Base-by-base conservation (phyloP, 2,888 invertebrate species). In the Barypeithes pellucidus region DNA sequence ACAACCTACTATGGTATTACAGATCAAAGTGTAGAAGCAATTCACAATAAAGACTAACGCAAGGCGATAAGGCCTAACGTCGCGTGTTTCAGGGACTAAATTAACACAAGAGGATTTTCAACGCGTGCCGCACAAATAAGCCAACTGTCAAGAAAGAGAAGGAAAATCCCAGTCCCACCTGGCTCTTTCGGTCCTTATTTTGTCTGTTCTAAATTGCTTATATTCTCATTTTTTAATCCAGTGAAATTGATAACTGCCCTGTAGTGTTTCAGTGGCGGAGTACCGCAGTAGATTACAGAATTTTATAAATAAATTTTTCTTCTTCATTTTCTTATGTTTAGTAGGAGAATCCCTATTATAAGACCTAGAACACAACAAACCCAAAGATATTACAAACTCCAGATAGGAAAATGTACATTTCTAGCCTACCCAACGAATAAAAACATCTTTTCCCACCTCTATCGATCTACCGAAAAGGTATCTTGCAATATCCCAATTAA, bases 111-210 rank as follows among this genome's bases (percentile, higher is more conserved):
- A 65, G 65, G 24, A 50, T 66, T 54, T 66, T 66, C 36, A 66
- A 54, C 65, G 59, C 69, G 69, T 69, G 69, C 69, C 69, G 43
- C 18, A 52, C 29, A 61, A 61, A 68, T n/a, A 68, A 60, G 52
- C 61, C 69, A 69, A 69, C 69, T 69, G 69, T 69, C 71, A 72
- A 72, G 65, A 66, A 66, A 77, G 77, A 76, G 78, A 68, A 63
- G 75, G 79, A 75, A 76, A 76, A 68, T 75, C 60, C 60, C 39
- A 22, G 8, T 33, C 20, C 47, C 69, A 69, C 69, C 69, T 69
- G 69, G 69, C 69, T 69, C 45, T 50, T 20, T n/a, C 69, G 16
- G 36, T 69, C 62, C 33, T 54, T 69, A 41, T 69, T 62, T 22
- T 41, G 43, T 50, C 36, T 22, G 18, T 63, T 63, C 16, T 36